Conservation (phyloP, 1,140 invertebrate species). For the Leptonema lineaticorne region DNA sequence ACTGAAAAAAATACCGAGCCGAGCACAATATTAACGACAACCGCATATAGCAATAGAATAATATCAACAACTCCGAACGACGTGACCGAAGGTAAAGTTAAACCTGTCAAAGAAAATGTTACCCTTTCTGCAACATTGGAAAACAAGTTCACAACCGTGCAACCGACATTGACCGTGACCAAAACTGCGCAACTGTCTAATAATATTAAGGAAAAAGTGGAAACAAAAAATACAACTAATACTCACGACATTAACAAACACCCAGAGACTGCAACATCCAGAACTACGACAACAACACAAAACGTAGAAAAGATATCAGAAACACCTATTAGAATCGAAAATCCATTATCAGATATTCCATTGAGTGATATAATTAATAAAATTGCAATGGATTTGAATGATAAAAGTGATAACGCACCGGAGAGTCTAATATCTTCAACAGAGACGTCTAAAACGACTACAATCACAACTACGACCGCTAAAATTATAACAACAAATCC, state of each 20-base stretch:
- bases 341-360: slow-evolving; percentile 7
- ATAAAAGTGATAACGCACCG: slow-evolving; percentile 38
- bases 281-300: not conserved
- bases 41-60: slow-evolving; percentile 26
- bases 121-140: slow-evolving; percentile 12
- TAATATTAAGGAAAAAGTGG: not conserved
- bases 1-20: not conserved
- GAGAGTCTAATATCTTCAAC: slow-evolving; percentile 21
- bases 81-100: slow-evolving; percentile 16
- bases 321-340: not conserved
- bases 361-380: slow-evolving; percentile 16
- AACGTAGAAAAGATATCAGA: not conserved
- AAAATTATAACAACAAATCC: not conserved
- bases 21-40: not conserved
- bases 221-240: not conserved
- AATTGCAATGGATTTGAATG: slow-evolving; percentile 44
- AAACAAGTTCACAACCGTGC: slow-evolving; percentile 22
- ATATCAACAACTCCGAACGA: slow-evolving; percentile 19
- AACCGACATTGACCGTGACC: no score
- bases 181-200: no score
- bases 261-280: not conserved
- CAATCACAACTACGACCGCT: slow-evolving; percentile 17
- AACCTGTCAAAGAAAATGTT: not conserved
- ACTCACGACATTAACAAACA: not conserved
- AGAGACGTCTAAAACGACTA: slow-evolving; percentile 24